Evolutionary conservation across 2,888 invertebrate genomes (phyloP).

Genomic region (Acrobasis repandana): DNA sequence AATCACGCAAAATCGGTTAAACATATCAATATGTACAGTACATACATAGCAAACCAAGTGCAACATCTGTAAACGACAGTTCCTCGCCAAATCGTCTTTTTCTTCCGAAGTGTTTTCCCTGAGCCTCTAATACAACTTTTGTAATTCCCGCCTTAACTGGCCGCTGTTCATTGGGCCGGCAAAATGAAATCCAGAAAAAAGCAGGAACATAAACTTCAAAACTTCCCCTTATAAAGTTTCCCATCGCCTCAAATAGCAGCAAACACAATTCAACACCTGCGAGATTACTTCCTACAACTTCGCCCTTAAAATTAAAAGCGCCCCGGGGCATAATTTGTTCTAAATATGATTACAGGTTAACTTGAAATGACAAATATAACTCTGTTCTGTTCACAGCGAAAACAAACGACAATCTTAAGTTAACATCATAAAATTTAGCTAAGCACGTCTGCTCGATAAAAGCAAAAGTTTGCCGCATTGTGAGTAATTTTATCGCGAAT

Average conservation of each 20-base stretch:
- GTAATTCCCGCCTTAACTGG: slow-evolving; percentile 34
- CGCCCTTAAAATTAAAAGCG: slow-evolving; percentile 48
- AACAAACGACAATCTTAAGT: slow-evolving; percentile 50
- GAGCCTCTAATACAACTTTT: slow-evolving; percentile 42
- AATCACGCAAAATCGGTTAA: neutral
- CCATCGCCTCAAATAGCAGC: slow-evolving; percentile 52
- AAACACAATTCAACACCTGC: slow-evolving; percentile 58
- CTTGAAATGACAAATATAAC: slow-evolving; percentile 54
- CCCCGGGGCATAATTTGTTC: slow-evolving; percentile 54
- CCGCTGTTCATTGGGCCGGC: slow-evolving; percentile 35
- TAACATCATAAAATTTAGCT: slow-evolving; percentile 38
- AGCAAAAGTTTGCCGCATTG: slow-evolving; percentile 2
- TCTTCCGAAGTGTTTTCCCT: slow-evolving; percentile 18
- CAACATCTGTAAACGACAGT: slow-evolving; percentile 12
- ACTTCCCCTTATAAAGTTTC: slow-evolving; percentile 51
- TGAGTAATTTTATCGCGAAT: neutral
- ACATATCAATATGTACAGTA: neutral
- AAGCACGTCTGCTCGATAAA: slow-evolving; percentile 25
- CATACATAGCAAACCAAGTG: neutral
- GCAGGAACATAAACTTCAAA: slow-evolving; percentile 37
- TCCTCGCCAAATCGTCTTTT: neutral
- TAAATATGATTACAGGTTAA: slow-evolving; percentile 55
- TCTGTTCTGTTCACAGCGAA: slow-evolving; percentile 34
- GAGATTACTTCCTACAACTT: slow-evolving; percentile 53
- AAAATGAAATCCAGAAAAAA: slow-evolving; percentile 40